These are phyloP conservation scores for Callipepla squamata DNA, from an alignment of 2,113 vertebrate species.

Conservation along the genomic window DNA sequence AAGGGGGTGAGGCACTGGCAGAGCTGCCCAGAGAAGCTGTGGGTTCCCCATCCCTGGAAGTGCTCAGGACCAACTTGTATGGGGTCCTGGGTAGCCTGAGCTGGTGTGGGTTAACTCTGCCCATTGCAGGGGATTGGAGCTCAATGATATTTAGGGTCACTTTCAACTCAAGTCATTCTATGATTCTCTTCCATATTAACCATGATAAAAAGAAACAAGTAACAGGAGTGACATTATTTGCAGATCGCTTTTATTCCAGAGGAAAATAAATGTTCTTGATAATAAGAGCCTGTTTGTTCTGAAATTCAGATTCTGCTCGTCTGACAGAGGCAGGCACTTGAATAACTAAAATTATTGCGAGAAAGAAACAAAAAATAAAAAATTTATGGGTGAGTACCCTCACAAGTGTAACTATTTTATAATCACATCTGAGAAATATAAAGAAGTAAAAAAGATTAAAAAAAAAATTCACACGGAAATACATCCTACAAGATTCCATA, in stretches of 20 bases:
- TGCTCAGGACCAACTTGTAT: too few relatives aligned
- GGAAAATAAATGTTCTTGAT: background rate
- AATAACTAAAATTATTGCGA: background rate
- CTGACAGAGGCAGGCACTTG: background rate
- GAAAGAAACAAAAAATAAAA: background rate
- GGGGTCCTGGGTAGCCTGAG: too few relatives aligned
- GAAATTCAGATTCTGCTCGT: background rate
- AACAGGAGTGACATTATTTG: background rate
- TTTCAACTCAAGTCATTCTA: too few relatives aligned
- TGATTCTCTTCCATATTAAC: background rate
- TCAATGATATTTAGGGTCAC: too few relatives aligned
- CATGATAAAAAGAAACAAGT: background rate
- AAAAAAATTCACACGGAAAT: background rate
- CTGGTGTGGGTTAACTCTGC: too few relatives aligned
- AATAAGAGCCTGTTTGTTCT: background rate
- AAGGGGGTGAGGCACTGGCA: too few relatives aligned
- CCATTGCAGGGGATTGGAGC: too few relatives aligned
- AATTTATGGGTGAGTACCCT: background rate
- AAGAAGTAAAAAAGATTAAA: background rate
- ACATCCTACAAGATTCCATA: background rate
- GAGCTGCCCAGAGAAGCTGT: too few relatives aligned
- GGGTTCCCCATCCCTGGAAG: too few relatives aligned
- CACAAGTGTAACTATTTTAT: background rate
- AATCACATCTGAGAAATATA: background rate
- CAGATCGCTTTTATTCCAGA: background rate